Base-by-base conservation (phyloP, 2,888 invertebrate genomes). In the Acronicta psi region DNA sequence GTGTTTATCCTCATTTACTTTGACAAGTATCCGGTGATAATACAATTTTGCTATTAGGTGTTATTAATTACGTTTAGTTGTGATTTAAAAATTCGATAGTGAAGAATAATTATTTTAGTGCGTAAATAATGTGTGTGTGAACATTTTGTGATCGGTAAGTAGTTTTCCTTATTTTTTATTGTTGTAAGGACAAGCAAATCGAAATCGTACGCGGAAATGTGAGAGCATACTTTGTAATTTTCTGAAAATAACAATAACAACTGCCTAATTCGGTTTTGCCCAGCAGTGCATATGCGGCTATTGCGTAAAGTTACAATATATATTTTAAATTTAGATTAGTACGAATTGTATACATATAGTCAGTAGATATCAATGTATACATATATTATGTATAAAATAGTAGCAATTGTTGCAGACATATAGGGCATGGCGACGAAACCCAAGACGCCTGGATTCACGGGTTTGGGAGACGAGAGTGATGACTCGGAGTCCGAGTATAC, bases 401-500 rank as follows among this genome's bases (percentile, higher is more conserved):
- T 11, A 29, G 14, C 23, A 11, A 46, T 38, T 70, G 25, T 85
- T 85, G 41, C 74, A 85, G 82, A 68, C 36, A 49, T 42, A 58
- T 74, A 77, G 69, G 80, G 60, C 50, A 92, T 92, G 92, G 85
- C 87, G 57, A 74, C 85, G 36, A 77, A 74, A 40, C 76, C 75
- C 6, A 76, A 80, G 55, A 84, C 86, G 49, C 71, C 86, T 38
- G 89, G 87, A 13, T 87, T 88, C 37, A 86, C 81, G 57, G 84
- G 80, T n/a, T 49, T 87, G 25, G 72, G 73, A 37, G 88, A 89
- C 23, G 92, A 91, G 36, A 87, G 83, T 36, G 92, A 92, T 34
- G 82, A 88, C 3, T 90, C 93, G 0, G 93, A 93, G 44, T 79
- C 86, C 0, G 93, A 92, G 67, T 89, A 83, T 70, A 86, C 86